Base-by-base conservation (phyloP, 2,888 invertebrate species). In the Ichneumoninae sp. region DNA sequence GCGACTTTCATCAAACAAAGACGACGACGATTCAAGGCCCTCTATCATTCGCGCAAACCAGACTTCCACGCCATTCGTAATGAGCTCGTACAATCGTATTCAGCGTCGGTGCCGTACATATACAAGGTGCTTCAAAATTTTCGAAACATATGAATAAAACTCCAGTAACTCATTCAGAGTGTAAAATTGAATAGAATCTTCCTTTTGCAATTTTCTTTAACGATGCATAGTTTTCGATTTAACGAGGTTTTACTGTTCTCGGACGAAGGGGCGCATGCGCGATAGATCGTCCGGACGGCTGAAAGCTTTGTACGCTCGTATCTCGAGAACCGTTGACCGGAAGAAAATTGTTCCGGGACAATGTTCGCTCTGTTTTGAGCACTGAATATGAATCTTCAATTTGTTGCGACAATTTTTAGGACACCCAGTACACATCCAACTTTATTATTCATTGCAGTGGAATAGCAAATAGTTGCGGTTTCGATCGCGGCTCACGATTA, bases 1-100 rank as follows among this genome's bases (percentile, higher is more conserved):
- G 80, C 50, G 80, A 81, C 80, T 81, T 81, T 81, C 80, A 75
- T 81, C 75, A 69, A 62, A 81, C 80, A 80, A 80, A 40, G 52
- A 54, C 22, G n/a, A 60, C 74, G 74, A 80, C 69, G 68, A 60
- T 54, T 80, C 80, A 80, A 80, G 80, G 80, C 74, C 69, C 65
- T 40, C 69, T 54, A 68, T 50, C 50, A 57, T 69, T 80, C 44
- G 66, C 66, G 1, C 26, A 57, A 80, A 57, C 44, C 44, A 36
- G 36, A 47, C 57, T 36, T 52, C 68, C 22, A 36, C 54, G 68
- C 66, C 57, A 68, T 57, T 74, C 47, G 72, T 74, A 74, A 80
- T 60, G 68, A 57, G 74, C 47, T 66, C 60, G 80, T 80, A 80
- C 44, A 47, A 19, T 57, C 47, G n/a, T 36, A 44, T 47, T 13